Conservation (phyloP, 1,140 invertebrate genomes). For the Acromyrmex heyeri region DNA sequence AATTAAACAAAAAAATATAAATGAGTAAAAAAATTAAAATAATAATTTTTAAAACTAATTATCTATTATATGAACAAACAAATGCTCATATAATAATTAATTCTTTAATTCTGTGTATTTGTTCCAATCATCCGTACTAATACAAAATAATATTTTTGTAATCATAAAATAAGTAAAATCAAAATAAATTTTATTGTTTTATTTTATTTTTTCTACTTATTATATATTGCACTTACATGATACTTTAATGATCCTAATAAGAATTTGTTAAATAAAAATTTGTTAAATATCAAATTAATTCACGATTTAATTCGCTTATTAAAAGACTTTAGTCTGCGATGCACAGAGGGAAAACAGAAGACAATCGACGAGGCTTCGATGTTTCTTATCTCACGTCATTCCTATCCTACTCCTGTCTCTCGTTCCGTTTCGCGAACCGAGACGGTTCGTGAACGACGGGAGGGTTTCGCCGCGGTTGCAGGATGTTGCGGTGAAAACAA, state of each 20-base stretch:
- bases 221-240: not conserved
- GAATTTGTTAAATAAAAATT: slow-evolving; percentile 5
- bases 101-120: too few species aligned
- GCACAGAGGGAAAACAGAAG: slow-evolving; percentile 2
- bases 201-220: not conserved
- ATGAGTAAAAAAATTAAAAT: not conserved
- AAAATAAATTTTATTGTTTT: not conserved
- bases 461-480: slow-evolving; percentile 68
- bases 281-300: slow-evolving; percentile 34
- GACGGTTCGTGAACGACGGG: slow-evolving; percentile 56
- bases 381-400: slow-evolving; percentile 71
- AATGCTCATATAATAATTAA: not conserved
- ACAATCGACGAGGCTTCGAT: slow-evolving; percentile 59
- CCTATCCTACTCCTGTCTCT: slow-evolving; percentile 27
- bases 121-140: too few species aligned
- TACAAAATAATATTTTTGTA: not conserved
- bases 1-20: not conserved
- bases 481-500: slow-evolving; percentile 85
- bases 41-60: slow-evolving; percentile 6
- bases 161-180: not conserved
- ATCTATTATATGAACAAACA: not conserved
- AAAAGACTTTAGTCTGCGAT: not conserved
- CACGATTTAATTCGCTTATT: not conserved
- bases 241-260: not conserved
- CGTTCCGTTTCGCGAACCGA: slow-evolving; percentile 34